Evolutionary conservation across 2,888 invertebrate species (phyloP), one percentile per base, ranked within the genome.

Genomic region (Caenorhabditis afra): DNA sequence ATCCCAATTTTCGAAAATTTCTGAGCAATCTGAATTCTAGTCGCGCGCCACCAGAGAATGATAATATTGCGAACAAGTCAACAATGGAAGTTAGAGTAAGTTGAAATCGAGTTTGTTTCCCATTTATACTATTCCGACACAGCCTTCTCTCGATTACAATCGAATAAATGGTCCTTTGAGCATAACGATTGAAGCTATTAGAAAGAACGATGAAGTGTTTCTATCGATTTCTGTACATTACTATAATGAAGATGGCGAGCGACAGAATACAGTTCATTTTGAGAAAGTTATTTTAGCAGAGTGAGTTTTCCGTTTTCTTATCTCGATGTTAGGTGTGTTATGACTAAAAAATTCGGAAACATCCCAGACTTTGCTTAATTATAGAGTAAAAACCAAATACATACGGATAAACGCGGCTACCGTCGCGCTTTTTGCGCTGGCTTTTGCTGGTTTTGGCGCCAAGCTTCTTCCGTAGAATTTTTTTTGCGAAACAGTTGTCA

Each of bases 281-380:
- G 71, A 71, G 20, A 71, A 71, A 20, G 23, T 71, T 4, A 71
- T 71, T 12, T 14, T 64, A 5, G 64, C 62, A 44, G 71, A 71
- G 71, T 71, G 16, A 41, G 57, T 70, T 44, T 49, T n/a, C n/a
- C n/a, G n/a, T n/a, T n/a, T n/a, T n/a, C n/a, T n/a, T n/a, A n/a
- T n/a, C n/a, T n/a, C n/a, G n/a, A n/a, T n/a, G n/a, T n/a, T n/a
- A n/a, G n/a, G n/a, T n/a, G n/a, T n/a, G n/a, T n/a, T n/a, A n/a
- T n/a, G n/a, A n/a, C n/a, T n/a, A n/a, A n/a, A n/a, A n/a, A n/a
- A n/a, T n/a, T n/a, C n/a, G n/a, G n/a, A n/a, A n/a, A n/a, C n/a
- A n/a, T n/a, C n/a, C n/a, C n/a, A n/a, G n/a, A n/a, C n/a, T n/a
- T n/a, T n/a, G n/a, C n/a, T n/a, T n/a, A n/a, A n/a, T n/a, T n/a